phyloP scores from a whole-genome alignment of 2,888 invertebrate genomes.

The Pseudolycoriella hygida region DNA sequence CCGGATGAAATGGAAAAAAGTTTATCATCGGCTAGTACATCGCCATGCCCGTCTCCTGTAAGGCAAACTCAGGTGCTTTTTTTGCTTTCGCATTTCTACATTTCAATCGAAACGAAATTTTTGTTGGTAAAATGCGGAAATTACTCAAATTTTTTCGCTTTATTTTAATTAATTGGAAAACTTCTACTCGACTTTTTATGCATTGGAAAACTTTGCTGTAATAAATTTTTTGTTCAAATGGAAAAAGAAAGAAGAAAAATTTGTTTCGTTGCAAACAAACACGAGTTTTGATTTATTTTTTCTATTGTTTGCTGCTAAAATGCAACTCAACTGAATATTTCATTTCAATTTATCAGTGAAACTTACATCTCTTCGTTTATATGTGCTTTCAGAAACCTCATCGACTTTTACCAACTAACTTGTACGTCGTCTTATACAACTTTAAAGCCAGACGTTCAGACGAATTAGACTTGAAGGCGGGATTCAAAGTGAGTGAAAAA shows the following conservation, averaged over 20 bases:
- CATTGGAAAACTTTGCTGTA: too few species aligned
- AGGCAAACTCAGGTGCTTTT: slow-evolving; percentile 31
- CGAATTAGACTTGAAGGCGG: slow-evolving; percentile 84
- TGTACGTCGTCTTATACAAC: slow-evolving; percentile 89
- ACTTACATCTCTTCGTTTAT: not conserved
- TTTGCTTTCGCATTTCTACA: not conserved
- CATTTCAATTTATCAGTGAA: too few species aligned
- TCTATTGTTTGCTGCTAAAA: too few species aligned
- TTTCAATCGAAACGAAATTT: not conserved
- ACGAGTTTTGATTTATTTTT: too few species aligned
- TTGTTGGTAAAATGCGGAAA: not conserved
- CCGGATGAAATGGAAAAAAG: slow-evolving; percentile 85
- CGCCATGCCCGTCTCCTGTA: slow-evolving; percentile 81
- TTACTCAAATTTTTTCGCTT: not conserved
- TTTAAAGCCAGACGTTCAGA: slow-evolving; percentile 88
- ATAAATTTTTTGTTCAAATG: too few species aligned
- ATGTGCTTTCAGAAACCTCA: slow-evolving; percentile 51
- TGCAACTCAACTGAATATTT: too few species aligned
- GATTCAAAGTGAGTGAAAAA: slow-evolving; percentile 42
- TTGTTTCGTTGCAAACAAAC: too few species aligned
- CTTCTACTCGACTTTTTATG: not conserved
- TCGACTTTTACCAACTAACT: slow-evolving; percentile 70
- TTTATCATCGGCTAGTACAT: slow-evolving; percentile 79
- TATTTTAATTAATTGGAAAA: not conserved
- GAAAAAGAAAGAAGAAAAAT: too few species aligned